Percentiles rank a stretch among this genome's conserved stretches.
These are phyloP conservation scores for Pterostichus madidus DNA, from an alignment of 2,888 invertebrate genomes.

Conservation along the genomic window DNA sequence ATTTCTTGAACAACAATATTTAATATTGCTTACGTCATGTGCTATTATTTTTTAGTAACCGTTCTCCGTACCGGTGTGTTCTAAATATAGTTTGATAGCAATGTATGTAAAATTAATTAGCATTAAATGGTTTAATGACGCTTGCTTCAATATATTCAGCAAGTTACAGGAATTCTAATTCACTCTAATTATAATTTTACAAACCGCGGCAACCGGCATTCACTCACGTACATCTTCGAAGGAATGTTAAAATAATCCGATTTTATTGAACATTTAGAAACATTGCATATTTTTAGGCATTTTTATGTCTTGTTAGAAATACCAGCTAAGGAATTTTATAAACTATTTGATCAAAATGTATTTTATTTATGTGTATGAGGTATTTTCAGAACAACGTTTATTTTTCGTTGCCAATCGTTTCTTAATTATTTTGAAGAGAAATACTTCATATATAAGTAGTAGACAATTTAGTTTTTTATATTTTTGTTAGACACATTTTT, in stretches of 20 bases:
- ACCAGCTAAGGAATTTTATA: background rate
- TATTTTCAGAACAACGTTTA: background rate
- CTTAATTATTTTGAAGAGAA: too few species aligned
- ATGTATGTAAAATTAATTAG: conserved; percentile 1
- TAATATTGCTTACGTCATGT: conserved; percentile 66
- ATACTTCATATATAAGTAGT: too few species aligned
- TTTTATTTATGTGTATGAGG: background rate
- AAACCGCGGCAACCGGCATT: conserved; percentile 15
- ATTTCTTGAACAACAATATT: too few species aligned
- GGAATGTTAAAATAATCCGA: conserved; percentile 13
- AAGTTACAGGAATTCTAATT: conserved; percentile 38
- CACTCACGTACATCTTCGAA: conserved; percentile 12
- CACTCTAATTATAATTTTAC: conserved; percentile 47
- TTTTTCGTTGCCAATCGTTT: background rate
- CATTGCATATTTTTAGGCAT: background rate
- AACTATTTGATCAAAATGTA: background rate
- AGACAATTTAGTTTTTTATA: too few species aligned
- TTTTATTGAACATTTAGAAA: conserved; percentile 22
- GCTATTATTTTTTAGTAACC: too few species aligned
- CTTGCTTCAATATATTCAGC: conserved; percentile 25
- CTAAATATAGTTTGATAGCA: background rate
- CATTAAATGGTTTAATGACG: background rate
- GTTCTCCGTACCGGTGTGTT: background rate
- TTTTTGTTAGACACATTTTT: too few species aligned
- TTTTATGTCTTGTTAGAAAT: background rate